These are phyloP conservation scores for Hypena proboscidalis DNA, from an alignment of 2,888 invertebrate genomes.

Conservation along the genomic window DNA sequence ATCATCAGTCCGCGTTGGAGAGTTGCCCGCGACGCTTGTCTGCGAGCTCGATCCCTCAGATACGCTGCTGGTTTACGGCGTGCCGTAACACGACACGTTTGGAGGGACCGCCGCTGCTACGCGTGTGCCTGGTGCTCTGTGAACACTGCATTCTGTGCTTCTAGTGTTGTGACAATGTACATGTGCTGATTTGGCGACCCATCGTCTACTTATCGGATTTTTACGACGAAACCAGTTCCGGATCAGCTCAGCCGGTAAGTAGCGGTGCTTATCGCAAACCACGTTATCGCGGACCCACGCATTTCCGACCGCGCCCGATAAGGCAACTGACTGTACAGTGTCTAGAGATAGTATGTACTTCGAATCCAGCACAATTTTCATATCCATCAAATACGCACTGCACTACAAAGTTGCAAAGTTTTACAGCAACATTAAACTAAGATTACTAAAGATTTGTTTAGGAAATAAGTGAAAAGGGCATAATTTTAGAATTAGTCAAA, in stretches of 20 bases:
- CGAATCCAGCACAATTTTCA: constrained; percentile 43
- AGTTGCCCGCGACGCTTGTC: constrained; percentile 80
- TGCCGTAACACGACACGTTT: constrained; percentile 85
- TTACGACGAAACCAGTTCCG: constrained; percentile 80
- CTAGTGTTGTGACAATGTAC: constrained; percentile 79
- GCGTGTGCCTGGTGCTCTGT: constrained; percentile 80
- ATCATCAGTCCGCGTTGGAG: constrained; percentile 82
- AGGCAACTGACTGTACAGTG: constrained; percentile 61
- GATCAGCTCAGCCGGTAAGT: constrained; percentile 84
- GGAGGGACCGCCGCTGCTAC: constrained; percentile 81
- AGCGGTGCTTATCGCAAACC: constrained; percentile 81
- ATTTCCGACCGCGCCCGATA: constrained; percentile 85
- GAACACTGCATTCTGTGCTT: constrained; percentile 79
- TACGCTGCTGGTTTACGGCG: constrained; percentile 85
- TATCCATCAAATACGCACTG: constrained; percentile 11
- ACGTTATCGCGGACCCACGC: constrained; percentile 83
- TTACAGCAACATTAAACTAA: too few relatives aligned
- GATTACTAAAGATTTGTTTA: too few relatives aligned
- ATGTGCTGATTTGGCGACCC: constrained; percentile 74
- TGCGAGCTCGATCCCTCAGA: constrained; percentile 82
- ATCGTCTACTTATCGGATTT: constrained; percentile 72
- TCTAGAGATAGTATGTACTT: constrained; percentile 58
- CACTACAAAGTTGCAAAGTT: background rate
- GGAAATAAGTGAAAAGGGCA: too few relatives aligned
- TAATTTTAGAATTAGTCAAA: too few relatives aligned